Percentiles rank a stretch among this genome's conserved stretches.
Conservation (phyloP, 2,113 vertebrate species). For the Sclerurus mexicanus region DNA sequence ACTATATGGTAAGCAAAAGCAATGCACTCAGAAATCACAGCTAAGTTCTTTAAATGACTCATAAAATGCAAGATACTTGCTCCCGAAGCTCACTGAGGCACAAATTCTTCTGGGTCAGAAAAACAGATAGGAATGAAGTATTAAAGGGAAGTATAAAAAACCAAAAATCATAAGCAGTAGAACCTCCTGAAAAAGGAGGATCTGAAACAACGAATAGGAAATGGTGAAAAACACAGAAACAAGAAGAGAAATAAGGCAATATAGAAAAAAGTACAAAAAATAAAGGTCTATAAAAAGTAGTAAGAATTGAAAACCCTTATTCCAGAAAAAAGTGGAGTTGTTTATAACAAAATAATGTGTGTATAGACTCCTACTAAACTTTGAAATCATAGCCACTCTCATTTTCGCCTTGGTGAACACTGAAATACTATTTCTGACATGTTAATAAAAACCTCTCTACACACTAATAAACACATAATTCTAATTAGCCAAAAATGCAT, state of each 20-base stretch:
- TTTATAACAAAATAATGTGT: background rate
- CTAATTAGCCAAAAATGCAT: background rate
- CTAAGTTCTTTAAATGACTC: background rate
- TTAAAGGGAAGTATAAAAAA: background rate
- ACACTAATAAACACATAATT: background rate
- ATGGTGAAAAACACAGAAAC: background rate
- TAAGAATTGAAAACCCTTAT: background rate
- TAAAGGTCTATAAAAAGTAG: background rate
- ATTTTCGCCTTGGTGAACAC: background rate
- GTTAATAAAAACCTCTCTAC: background rate
- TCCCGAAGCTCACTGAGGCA: background rate
- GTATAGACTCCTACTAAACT: background rate
- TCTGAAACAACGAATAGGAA: background rate
- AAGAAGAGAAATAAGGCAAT: rapidly evolving
- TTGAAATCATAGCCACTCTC: background rate
- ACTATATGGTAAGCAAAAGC: background rate
- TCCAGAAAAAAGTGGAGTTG: background rate
- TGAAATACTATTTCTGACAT: background rate
- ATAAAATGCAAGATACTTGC: background rate
- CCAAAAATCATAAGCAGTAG: background rate
- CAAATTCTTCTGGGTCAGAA: background rate
- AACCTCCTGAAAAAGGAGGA: background rate
- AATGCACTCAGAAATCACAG: background rate
- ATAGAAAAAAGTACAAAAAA: background rate
- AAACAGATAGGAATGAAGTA: background rate